phyloP scores from a whole-genome alignment of 2,888 invertebrate genomes.

The Melitaea athalia region DNA sequence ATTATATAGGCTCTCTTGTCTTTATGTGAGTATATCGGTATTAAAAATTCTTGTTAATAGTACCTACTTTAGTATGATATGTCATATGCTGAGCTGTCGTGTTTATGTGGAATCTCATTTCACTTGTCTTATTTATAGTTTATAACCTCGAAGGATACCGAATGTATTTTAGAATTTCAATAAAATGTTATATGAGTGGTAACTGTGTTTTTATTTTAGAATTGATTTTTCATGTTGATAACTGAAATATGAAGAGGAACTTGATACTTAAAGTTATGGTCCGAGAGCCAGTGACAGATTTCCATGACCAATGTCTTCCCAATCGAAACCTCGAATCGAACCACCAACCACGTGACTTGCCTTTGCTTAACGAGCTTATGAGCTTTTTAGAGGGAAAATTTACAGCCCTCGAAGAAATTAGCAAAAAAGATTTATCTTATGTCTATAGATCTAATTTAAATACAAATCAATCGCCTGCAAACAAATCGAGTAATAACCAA shows the following conservation, averaged over 20 bases:
- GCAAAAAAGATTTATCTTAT: too few relatives aligned
- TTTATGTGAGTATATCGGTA: background rate
- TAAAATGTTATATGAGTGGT: conserved; percentile 30
- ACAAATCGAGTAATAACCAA: too few relatives aligned
- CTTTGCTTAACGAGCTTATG: too few relatives aligned
- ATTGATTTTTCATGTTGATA: background rate
- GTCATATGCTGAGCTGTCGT: conserved; percentile 8
- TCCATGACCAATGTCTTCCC: too few relatives aligned
- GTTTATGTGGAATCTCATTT: conserved; percentile 21
- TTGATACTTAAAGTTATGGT: too few relatives aligned
- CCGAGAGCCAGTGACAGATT: too few relatives aligned
- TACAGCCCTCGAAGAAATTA: too few relatives aligned
- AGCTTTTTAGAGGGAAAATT: too few relatives aligned
- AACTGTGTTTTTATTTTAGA: conserved; percentile 13
- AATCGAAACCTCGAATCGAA: too few relatives aligned
- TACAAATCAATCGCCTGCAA: too few relatives aligned
- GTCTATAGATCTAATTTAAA: too few relatives aligned
- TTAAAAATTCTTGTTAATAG: background rate
- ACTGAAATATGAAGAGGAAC: background rate
- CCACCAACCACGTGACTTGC: too few relatives aligned
- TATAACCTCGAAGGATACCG: conserved; percentile 16
- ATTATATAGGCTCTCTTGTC: background rate
- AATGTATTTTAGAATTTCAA: conserved; percentile 24
- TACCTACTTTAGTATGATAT: background rate
- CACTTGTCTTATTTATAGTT: conserved; percentile 15